Evolutionary conservation across 2,113 vertebrate genomes (phyloP).

Genomic region (Cochlearius cochlearius): DNA sequence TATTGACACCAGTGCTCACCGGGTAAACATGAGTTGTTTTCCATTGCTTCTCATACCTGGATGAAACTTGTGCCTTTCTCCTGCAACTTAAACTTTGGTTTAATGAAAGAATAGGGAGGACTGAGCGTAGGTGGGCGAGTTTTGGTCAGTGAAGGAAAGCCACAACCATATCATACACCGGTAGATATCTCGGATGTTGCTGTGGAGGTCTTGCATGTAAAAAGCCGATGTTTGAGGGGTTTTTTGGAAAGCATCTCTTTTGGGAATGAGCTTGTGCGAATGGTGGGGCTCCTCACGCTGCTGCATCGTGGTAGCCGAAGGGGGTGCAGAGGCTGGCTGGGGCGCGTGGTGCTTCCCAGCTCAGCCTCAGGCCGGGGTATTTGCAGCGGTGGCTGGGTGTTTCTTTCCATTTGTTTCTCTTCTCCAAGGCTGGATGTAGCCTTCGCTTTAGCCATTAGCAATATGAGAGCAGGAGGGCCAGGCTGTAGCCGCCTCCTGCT

Average conservation of each 20-base stretch:
- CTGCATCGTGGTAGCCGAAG: neutral
- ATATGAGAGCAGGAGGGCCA: neutral
- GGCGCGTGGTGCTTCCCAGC: accelerated
- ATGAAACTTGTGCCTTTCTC: neutral
- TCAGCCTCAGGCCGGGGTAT: neutral
- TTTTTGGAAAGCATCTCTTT: neutral
- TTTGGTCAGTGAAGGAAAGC: neutral
- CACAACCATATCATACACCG: neutral
- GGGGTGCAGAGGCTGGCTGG: neutral
- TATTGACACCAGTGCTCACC: neutral
- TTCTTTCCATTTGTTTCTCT: neutral
- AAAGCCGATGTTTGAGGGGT: neutral
- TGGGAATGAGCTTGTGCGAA: neutral
- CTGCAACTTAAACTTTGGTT: neutral
- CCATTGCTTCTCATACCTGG: neutral
- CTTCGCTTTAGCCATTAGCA: neutral
- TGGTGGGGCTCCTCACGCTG: neutral
- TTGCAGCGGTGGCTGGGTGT: neutral
- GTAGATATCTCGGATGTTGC: neutral
- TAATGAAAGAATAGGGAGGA: neutral
- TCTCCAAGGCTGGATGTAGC: neutral
- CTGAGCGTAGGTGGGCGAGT: neutral
- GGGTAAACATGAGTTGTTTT: neutral
- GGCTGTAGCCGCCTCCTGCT: neutral
- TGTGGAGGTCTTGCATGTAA: neutral